Base-by-base conservation (phyloP, 2,888 invertebrate genomes). In the Uropetala carovei region DNA sequence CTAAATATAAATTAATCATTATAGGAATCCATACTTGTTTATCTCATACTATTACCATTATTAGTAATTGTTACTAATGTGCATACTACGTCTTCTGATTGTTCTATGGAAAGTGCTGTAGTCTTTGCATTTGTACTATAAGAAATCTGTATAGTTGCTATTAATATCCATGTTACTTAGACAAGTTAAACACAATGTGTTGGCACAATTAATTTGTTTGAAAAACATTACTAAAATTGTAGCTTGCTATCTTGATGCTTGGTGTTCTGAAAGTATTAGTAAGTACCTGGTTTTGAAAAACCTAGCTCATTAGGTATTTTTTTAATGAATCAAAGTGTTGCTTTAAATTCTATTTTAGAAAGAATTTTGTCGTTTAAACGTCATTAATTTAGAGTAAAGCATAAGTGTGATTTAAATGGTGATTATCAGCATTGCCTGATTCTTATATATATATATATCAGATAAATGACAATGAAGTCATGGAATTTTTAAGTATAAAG, bases 141-240 rank as follows among this genome's bases (percentile, higher is more conserved):
- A 27, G 75, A 75, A 75, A 27, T 22, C 75, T 75, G 27, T 75
- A 27, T 75, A 27, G 13, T 75, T 75, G 75, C 27, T 75, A 75
- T n/a, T 75, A 75, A 22, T 75, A 43, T 75, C 27, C 75, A 14
- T 75, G 75, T 27, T 75, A 75, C 43, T 43, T 83, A 57, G 57
- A 83, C n/a, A 68, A 64, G 30, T 89, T 64, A n/a, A 89, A 64
- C n/a, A 89, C 60, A 89, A 89, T 64, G 89, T 89, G 89, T 64
- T 68, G 89, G 89, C 86, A 89, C 64, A 68, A 89, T n/a, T 68
- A 68, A 43, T 60, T 89, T 8, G 43, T 89, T 43, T 89, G 60
- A 27, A 59, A 86, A 18, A 89, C 43, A 89, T 10, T n/a, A 89
- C 14, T 60, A 43, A 64, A 89, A n/a, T n/a, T 43, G 43, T 89